Conservation (phyloP, 2,113 vertebrate genomes). For the Tetraodon nigroviridis region DNA sequence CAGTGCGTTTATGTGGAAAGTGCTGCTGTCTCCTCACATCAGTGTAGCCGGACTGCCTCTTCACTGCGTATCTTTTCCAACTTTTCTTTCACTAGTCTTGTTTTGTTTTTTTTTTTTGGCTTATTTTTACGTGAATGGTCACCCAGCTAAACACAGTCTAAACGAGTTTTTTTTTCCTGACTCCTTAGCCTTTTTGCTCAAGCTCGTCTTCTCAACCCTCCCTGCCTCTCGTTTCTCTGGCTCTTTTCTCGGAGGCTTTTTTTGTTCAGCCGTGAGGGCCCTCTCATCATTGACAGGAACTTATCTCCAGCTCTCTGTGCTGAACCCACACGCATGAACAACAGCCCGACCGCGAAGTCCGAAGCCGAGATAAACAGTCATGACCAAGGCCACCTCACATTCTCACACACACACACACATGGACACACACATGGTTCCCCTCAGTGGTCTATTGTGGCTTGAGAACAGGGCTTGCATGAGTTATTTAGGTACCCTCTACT, state of each 20-base stretch:
- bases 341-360: conserved; percentile 31
- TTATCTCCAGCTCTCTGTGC: conserved; percentile 38
- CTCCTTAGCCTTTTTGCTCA: neutral
- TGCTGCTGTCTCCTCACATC: conserved; percentile 61
- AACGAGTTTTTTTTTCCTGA: conserved; percentile 3
- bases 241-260: conserved; percentile 56
- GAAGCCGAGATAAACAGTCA: conserved; percentile 50
- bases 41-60: conserved; percentile 32
- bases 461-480: conserved; percentile 53
- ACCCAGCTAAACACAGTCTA: neutral
- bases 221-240: neutral
- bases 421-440: conserved; percentile 16
- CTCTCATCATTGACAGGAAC: conserved; percentile 49
- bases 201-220: neutral
- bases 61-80: conserved; percentile 9
- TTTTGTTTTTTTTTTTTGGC: conserved; percentile 1
- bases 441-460: conserved; percentile 38
- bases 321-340: conserved; percentile 25
- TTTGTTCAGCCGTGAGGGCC: conserved; percentile 58
- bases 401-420: neutral
- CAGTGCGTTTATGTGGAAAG: conserved; percentile 63
- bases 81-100: conserved; percentile 9
- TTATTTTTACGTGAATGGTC: neutral
- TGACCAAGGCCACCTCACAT: conserved; percentile 17
- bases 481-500: conserved; percentile 64